These are phyloP conservation scores for Punctoribates punctum DNA, from an alignment of 2,888 invertebrate species.

Conservation along the genomic window DNA sequence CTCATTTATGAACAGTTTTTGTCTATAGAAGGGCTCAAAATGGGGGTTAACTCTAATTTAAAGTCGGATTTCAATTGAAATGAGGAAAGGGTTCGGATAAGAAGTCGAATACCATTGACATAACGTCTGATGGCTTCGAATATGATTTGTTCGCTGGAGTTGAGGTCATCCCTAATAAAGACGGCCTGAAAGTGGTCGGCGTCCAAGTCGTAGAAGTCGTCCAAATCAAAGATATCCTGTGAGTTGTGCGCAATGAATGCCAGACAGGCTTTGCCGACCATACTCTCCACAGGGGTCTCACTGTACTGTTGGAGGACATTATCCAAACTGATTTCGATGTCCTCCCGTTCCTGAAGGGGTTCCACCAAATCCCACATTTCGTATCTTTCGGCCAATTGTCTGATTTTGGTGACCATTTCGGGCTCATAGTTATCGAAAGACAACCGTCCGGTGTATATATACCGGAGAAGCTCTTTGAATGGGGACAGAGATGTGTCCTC, in stretches of 20 bases:
- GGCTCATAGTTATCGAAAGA: conserved; percentile 16
- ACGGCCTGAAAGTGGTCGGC: background rate
- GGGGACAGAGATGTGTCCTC: conserved; percentile 13
- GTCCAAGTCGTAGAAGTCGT: conserved; percentile 20
- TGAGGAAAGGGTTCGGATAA: too few relatives aligned
- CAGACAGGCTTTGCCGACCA: background rate
- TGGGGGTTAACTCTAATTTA: too few relatives aligned
- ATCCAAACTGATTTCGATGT: background rate
- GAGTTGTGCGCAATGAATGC: conserved; percentile 13
- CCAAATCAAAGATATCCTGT: conserved; percentile 9
- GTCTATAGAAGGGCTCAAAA: too few relatives aligned
- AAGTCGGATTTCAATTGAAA: too few relatives aligned
- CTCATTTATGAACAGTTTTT: too few relatives aligned
- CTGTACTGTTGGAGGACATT: background rate
- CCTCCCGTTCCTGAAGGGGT: background rate
- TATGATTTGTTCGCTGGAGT: background rate
- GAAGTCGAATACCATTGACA: background rate
- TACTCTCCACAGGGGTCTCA: background rate
- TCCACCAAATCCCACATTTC: conserved; percentile 5
- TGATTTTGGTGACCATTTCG: background rate
- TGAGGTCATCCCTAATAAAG: conserved; percentile 7
- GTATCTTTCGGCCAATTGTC: conserved; percentile 18
- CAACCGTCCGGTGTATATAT: conserved; percentile 6
- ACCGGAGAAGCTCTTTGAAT: conserved; percentile 15
- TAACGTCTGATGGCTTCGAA: conserved; percentile 19